A percentile compares a stretch with the other conserved stretches of the same genome.
Evolutionary conservation across 1,140 invertebrate species (phyloP).

Genomic region (Anadara kagoshimensis): DNA sequence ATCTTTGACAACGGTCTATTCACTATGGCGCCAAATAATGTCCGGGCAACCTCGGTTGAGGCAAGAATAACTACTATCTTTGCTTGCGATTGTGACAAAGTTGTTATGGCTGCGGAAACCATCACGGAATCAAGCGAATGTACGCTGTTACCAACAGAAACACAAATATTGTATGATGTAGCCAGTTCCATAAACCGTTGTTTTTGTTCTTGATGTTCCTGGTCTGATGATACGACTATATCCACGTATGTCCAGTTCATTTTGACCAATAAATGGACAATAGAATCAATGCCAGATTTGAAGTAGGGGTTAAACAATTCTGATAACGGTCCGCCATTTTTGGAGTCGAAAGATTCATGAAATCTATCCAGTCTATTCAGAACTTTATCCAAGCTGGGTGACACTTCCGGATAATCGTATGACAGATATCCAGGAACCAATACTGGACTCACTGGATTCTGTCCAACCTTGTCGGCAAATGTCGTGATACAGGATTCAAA

Average conservation of each 20-base stretch:
- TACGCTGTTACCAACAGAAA: slow-evolving; percentile 15
- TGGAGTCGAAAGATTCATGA: neutral
- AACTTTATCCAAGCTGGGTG: neutral
- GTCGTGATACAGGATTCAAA: slow-evolving; percentile 55
- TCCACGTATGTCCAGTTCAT: slow-evolving; percentile 41
- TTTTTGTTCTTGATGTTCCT: slow-evolving; percentile 6
- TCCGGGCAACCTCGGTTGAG: slow-evolving; percentile 34
- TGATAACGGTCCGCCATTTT: slow-evolving; percentile 10
- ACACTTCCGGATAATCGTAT: neutral
- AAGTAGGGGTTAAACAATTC: neutral
- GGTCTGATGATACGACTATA: slow-evolving; percentile 27
- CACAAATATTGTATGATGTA: slow-evolving; percentile 38
- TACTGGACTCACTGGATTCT: slow-evolving; percentile 23
- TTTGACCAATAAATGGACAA: slow-evolving; percentile 25
- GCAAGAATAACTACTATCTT: slow-evolving; percentile 41
- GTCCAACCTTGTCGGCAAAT: slow-evolving; percentile 8
- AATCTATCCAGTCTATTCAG: slow-evolving; percentile 24
- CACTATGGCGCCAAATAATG: slow-evolving; percentile 41
- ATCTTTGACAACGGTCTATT: slow-evolving; percentile 32
- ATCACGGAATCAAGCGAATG: neutral
- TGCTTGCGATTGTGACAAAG: slow-evolving; percentile 1
- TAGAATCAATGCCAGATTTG: neutral
- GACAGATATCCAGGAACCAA: slow-evolving; percentile 46
- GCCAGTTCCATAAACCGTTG: slow-evolving; percentile 31
- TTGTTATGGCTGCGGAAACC: neutral